Evolutionary conservation across 1,140 invertebrate genomes (phyloP), one percentile per base, ranked within the genome.

Genomic region (Tachypleus tridentatus): DNA sequence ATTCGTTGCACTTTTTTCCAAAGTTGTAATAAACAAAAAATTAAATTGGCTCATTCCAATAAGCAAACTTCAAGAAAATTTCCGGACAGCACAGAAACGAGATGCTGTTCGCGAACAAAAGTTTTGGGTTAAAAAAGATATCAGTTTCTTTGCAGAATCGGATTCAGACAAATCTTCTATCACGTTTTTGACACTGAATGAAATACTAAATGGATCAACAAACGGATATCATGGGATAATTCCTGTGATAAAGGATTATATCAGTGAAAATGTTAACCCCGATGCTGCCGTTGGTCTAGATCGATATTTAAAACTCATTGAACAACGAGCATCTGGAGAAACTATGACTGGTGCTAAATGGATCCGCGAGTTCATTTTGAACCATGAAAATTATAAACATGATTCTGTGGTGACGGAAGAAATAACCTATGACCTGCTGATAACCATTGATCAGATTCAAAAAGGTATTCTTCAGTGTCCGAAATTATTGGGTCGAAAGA

Each of bases 201-300:
- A 99, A 80, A 98, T 99, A 71, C 89, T 99, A 62, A 98, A 98
- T 80, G 97, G 96, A 73, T 96, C 93, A 87, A 86, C 85, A 65
- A 85, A 84, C 49, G 83, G 87, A 64, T 99, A 98, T 80, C 93
- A 93, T 56, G 97, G 97, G n/a, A 79, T 98, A 68, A 86, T 98
- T 63, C 88, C 94, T 6, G 77, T 99, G 62, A 93, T 99, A 53
- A 90, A 89, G 70, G 99, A 97, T 78, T 80, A 98, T 67, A 86
- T 85, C 63, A 87, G 86, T 60, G 91, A 97, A 85, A 93, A 98
- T 76, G 87, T 96, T 58, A 94, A 98, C 80, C 90, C 93, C 4
- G 93, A 97, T 76, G 96, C 92, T 49, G 89, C 94, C 74, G 98
- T 95, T 78, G 96, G 93, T 4, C 89, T 99, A 70, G 87, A 92